These are phyloP conservation scores for Melopsittacus undulatus DNA, from an alignment of 2,797 vertebrate genomes.

Conservation along the genomic window DNA sequence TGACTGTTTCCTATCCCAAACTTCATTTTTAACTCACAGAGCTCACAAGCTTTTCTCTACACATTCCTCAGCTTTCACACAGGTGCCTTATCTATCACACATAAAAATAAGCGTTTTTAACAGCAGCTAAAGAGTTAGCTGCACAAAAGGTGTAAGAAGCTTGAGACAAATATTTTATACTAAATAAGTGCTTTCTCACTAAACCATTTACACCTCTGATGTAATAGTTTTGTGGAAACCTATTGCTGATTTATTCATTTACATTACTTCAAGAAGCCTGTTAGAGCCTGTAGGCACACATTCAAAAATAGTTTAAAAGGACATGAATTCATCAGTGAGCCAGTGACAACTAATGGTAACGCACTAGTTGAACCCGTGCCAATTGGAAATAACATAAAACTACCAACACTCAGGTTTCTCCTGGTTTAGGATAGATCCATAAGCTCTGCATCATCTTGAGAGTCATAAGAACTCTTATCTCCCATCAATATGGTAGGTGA, in stretches of 20 bases:
- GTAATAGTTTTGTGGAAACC: conserved; percentile 21
- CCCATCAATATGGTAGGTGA: not conserved
- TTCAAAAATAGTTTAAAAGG: conserved; percentile 45
- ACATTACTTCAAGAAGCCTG: conserved; percentile 11
- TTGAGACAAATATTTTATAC: conserved; percentile 55
- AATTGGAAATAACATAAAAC: not conserved
- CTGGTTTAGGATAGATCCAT: not conserved
- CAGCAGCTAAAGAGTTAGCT: not conserved
- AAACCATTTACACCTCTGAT: not conserved
- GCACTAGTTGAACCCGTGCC: not conserved
- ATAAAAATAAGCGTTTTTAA: not conserved
- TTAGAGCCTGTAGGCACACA: not conserved
- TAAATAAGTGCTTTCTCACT: conserved; percentile 2
- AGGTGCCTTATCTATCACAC: not conserved
- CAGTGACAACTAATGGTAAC: not conserved
- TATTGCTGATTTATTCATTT: conserved; percentile 55
- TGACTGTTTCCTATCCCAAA: not conserved
- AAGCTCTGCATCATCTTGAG: not conserved
- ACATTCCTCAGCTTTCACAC: not conserved
- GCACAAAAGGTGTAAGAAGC: not conserved
- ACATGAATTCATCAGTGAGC: conserved; percentile 31
- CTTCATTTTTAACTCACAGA: not conserved
- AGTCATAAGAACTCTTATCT: not conserved
- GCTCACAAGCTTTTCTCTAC: not conserved
- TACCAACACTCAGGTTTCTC: not conserved